Percentiles rank a stretch among this genome's conserved stretches.
phyloP scores from a whole-genome alignment of 64 coral and sea anemone genomes.

The Orbicella faveolata region DNA sequence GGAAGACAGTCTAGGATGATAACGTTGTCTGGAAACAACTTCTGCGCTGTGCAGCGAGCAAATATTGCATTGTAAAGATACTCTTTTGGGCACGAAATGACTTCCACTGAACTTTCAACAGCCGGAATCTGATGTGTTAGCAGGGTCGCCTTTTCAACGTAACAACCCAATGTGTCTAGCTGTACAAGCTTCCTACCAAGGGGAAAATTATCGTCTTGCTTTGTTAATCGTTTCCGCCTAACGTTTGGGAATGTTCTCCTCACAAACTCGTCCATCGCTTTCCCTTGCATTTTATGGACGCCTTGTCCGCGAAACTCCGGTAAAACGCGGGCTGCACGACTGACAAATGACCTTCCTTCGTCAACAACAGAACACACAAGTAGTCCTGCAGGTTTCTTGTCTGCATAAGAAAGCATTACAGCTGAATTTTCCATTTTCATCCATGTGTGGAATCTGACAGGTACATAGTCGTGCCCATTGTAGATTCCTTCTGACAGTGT shows the following conservation, averaged over 20 bases:
- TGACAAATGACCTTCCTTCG: not conserved
- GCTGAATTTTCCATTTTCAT: not conserved
- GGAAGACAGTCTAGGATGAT: not conserved
- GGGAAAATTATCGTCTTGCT: no score
- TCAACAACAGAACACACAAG: constrained; percentile 13
- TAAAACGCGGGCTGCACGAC: not conserved
- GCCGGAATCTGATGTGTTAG: not conserved
- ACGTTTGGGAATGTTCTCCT: constrained; percentile 1
- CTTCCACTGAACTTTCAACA: not conserved
- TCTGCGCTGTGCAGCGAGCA: not conserved
- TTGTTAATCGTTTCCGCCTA: not conserved
- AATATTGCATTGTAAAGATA: not conserved
- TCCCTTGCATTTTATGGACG: not conserved
- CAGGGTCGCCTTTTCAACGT: not conserved
- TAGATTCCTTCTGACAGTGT: constrained; percentile 52
- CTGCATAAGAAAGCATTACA: constrained; percentile 26
- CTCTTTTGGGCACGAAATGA: not conserved
- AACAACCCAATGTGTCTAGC: not conserved
- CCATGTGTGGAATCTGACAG: constrained; percentile 37
- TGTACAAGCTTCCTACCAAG: not conserved
- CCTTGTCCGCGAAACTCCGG: constrained; percentile 32
- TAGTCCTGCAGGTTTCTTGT: constrained; percentile 15
- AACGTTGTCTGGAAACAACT: not conserved
- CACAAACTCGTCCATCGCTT: not conserved
- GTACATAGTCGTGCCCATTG: constrained; percentile 42